A percentile compares a stretch with the other conserved stretches of the same genome.
phyloP scores from a whole-genome alignment of 2,888 invertebrate genomes.

The Tanypteryx hageni region DNA sequence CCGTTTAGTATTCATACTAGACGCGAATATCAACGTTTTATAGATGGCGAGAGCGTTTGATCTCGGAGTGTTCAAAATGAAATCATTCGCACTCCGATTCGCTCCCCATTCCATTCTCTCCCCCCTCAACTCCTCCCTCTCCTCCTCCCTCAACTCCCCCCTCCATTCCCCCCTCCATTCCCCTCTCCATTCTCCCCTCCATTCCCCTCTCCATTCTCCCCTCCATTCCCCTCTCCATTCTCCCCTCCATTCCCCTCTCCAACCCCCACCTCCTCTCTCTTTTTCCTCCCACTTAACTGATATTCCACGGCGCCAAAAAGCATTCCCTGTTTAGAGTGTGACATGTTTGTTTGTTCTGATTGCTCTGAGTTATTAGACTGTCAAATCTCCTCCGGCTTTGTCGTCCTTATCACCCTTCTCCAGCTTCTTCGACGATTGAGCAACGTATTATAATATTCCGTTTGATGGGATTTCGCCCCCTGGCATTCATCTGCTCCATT shows the following conservation, averaged over 20 bases:
- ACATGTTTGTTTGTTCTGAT: constrained; percentile 12
- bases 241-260: background rate
- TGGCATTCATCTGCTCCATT: too few species aligned
- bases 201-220: background rate
- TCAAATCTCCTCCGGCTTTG: background rate
- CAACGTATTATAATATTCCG: background rate
- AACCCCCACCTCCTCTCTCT: background rate
- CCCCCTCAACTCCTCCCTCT: background rate
- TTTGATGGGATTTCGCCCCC: too few species aligned
- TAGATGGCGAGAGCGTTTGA: background rate
- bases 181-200: background rate
- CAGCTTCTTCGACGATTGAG: background rate
- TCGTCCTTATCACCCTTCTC: background rate
- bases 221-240: background rate
- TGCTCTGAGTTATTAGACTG: constrained; percentile 1
- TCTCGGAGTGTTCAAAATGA: background rate
- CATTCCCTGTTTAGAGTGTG: background rate
- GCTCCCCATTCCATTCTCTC: too few species aligned
- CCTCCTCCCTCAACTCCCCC: background rate
- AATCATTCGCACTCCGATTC: background rate
- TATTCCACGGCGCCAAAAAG: background rate
- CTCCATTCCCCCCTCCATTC: background rate
- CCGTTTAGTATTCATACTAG: background rate
- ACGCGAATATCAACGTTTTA: background rate
- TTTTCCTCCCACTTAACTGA: too few species aligned